Evolutionary conservation across 2,113 vertebrate species (phyloP).

Genomic region (Oreochromis spilurus): DNA sequence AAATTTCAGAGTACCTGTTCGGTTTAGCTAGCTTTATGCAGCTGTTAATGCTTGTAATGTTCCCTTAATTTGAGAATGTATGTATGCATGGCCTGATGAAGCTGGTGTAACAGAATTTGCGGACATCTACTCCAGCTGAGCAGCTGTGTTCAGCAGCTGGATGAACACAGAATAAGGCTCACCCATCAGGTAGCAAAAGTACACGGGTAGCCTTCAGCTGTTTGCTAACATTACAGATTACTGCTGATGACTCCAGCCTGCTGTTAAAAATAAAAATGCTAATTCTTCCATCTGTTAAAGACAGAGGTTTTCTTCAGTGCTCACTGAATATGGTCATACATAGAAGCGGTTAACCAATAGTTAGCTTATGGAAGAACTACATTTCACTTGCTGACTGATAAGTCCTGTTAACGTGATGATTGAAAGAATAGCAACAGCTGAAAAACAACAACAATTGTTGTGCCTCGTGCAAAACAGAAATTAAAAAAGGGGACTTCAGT

Average conservation of each 20-base stretch:
- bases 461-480: background rate
- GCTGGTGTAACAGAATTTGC: background rate
- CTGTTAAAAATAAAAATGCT: background rate
- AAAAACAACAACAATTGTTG: background rate
- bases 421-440: background rate
- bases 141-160: background rate
- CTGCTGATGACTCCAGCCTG: background rate
- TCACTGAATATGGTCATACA: background rate
- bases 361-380: background rate
- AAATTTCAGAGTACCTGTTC: background rate
- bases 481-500: background rate
- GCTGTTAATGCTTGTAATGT: background rate
- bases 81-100: background rate
- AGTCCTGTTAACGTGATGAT: background rate
- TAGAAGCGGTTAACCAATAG: background rate
- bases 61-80: background rate
- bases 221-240: background rate
- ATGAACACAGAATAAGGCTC: background rate
- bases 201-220: background rate
- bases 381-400: background rate
- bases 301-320: background rate
- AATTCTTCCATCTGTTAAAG: background rate
- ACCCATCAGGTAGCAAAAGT: background rate
- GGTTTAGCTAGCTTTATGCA: background rate
- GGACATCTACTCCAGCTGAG: background rate